phyloP scores from a whole-genome alignment of 2,113 vertebrate genomes.

The Sinocyclocheilus grahami region DNA sequence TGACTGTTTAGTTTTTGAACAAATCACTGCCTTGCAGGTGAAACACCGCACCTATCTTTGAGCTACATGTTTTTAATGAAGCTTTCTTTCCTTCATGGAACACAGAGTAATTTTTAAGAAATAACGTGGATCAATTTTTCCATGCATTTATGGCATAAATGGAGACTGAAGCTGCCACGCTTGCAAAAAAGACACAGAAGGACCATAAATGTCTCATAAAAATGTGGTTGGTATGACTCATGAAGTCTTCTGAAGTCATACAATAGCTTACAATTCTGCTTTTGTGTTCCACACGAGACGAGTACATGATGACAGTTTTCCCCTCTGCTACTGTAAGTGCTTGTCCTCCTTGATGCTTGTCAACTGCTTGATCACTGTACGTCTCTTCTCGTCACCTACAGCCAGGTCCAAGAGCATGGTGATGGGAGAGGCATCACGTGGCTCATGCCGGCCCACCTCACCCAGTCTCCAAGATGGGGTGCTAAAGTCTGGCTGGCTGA shows the following conservation, averaged over 20 bases:
- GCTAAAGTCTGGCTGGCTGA: slow-evolving; percentile 90
- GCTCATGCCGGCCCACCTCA: slow-evolving; percentile 52
- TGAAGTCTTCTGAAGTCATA: neutral
- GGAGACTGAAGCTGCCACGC: neutral
- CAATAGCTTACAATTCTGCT: neutral
- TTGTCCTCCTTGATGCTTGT: neutral
- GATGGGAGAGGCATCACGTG: slow-evolving; percentile 83
- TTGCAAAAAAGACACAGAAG: neutral
- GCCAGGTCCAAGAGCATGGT: slow-evolving; percentile 94
- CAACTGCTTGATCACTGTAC: too few relatives aligned
- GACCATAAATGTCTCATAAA: neutral
- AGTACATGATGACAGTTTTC: neutral
- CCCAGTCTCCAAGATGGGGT: slow-evolving; percentile 80
- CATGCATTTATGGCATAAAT: neutral
- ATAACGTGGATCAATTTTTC: neutral
- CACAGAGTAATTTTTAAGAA: neutral
- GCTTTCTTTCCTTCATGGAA: neutral
- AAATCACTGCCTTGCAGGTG: neutral
- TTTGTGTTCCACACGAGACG: neutral
- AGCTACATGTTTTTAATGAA: neutral
- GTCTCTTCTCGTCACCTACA: slow-evolving; percentile 70
- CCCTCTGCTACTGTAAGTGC: neutral
- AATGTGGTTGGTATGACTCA: neutral
- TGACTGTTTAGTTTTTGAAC: neutral
- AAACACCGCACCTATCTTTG: neutral